Percentiles rank a stretch among this genome's conserved stretches.
phyloP scores from a whole-genome alignment of 1,140 invertebrate genomes.

The Maconellicoccus hirsutus region DNA sequence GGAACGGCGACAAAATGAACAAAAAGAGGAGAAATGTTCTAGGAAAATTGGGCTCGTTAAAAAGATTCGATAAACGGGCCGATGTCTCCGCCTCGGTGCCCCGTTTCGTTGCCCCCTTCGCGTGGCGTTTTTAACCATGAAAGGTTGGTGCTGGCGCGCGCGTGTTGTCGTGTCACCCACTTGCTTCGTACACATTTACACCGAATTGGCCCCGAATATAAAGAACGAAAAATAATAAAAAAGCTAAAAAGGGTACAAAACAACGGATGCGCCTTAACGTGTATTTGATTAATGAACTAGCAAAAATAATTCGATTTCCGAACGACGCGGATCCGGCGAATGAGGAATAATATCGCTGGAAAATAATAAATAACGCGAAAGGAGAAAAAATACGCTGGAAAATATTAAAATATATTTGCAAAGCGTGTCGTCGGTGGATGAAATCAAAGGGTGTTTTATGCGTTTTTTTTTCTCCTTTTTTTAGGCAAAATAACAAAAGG shows the following conservation, averaged over 20 bases:
- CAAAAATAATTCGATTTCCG: constrained; percentile 4
- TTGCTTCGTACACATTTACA: too few species aligned
- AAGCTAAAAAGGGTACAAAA: background rate
- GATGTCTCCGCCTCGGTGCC: too few species aligned
- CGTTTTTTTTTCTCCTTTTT: background rate
- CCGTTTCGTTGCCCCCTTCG: too few species aligned
- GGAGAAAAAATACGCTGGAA: background rate
- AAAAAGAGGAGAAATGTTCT: background rate
- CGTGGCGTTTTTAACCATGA: too few species aligned
- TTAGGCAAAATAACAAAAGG: background rate
- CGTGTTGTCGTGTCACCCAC: too few species aligned
- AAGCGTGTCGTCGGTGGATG: background rate
- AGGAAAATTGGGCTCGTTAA: background rate
- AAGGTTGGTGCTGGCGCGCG: too few species aligned
- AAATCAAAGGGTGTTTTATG: background rate
- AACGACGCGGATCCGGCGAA: background rate
- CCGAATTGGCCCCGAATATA: too few species aligned
- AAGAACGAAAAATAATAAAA: background rate
- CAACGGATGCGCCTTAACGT: constrained; percentile 1
- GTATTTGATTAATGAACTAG: constrained; percentile 9
- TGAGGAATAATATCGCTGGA: background rate
- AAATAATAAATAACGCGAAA: background rate
- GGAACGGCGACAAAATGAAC: background rate
- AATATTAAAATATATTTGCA: constrained; percentile 1
- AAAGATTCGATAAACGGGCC: too few species aligned